Conservation (phyloP, 1,140 invertebrate species). For the Lepidurus apus region DNA sequence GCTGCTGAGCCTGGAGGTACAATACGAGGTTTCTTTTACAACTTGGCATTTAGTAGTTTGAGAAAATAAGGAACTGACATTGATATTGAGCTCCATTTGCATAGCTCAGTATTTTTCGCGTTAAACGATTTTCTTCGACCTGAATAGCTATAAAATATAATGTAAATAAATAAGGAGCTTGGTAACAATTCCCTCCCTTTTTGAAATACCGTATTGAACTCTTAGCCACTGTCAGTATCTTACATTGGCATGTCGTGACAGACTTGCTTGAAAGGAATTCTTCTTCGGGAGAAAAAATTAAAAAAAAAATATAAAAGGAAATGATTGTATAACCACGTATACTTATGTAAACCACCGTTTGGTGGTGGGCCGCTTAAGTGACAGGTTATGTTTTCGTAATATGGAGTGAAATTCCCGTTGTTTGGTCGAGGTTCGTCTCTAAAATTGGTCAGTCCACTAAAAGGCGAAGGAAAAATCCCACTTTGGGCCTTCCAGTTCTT, state of each 20-base stretch:
- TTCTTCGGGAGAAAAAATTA: background rate
- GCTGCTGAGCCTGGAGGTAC: background rate
- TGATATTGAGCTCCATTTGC: background rate
- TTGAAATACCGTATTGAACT: background rate
- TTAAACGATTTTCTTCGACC: background rate
- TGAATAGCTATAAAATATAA: background rate
- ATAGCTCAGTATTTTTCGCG: background rate
- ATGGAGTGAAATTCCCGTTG: background rate
- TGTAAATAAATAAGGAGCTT: background rate
- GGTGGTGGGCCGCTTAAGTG: background rate
- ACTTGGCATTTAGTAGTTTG: background rate
- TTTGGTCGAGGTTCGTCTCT: background rate
- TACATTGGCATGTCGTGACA: slow-evolving; percentile 10
- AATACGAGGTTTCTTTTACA: background rate
- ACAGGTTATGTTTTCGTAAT: slow-evolving; percentile 8
- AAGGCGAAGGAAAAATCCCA: background rate
- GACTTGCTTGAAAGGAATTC: slow-evolving; percentile 12
- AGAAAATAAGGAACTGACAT: background rate
- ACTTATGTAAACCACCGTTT: background rate
- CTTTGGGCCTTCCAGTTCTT: background rate
- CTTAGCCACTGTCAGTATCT: background rate
- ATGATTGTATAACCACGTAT: background rate
- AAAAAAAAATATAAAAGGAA: background rate
- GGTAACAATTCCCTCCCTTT: background rate
- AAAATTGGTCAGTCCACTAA: background rate